These are phyloP conservation scores for Nerophis ophidion DNA, from an alignment of 2,113 vertebrate genomes.

Conservation along the genomic window DNA sequence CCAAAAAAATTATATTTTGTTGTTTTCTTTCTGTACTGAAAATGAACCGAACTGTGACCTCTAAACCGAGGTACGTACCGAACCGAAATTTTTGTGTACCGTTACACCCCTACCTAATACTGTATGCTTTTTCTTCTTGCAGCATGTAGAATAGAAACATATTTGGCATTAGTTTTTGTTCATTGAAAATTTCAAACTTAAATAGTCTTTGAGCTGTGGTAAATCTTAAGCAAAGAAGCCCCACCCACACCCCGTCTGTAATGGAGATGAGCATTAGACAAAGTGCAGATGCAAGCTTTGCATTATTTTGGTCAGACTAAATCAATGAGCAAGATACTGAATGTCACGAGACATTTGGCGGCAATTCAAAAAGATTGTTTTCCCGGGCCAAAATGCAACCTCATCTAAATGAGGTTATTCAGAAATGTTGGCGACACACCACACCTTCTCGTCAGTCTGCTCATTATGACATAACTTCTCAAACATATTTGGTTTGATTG, in stretches of 20 bases:
- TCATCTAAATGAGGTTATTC: constrained; percentile 46
- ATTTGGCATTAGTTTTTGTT: not conserved
- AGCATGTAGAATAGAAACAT: not conserved
- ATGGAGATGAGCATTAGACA: constrained; percentile 29
- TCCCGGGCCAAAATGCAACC: constrained; percentile 42
- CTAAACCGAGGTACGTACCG: too few species aligned
- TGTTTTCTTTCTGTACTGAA: too few species aligned
- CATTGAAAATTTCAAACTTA: not conserved
- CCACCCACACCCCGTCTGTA: constrained; percentile 20
- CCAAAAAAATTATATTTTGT: too few species aligned
- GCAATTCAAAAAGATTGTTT: constrained; percentile 41
- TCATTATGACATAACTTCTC: constrained; percentile 39
- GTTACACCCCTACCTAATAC: too few species aligned
- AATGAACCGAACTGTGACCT: too few species aligned
- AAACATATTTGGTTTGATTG: constrained; percentile 45
- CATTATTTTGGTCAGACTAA: constrained; percentile 43
- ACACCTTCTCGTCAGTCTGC: constrained; percentile 31
- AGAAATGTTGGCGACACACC: constrained; percentile 28
- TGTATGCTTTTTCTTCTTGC: not conserved
- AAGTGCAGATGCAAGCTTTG: constrained; percentile 18
- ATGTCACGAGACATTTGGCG: constrained; percentile 34
- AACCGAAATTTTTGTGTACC: too few species aligned
- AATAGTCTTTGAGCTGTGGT: not conserved
- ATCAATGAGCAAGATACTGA: constrained; percentile 45
- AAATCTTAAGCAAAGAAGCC: not conserved